phyloP scores from a whole-genome alignment of 2,888 invertebrate genomes.

The Hemithea aestivaria region DNA sequence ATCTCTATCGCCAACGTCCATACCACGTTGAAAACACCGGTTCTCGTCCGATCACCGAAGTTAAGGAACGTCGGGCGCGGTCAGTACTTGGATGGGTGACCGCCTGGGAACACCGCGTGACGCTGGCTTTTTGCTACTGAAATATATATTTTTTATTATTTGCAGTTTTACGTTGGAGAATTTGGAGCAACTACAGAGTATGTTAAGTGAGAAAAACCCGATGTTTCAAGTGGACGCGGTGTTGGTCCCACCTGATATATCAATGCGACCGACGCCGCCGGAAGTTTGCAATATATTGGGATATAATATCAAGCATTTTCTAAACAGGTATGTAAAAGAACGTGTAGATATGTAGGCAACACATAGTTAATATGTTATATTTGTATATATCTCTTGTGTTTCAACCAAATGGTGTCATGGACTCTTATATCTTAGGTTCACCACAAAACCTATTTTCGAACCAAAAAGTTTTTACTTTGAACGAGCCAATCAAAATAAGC shows the following conservation, averaged over 20 bases:
- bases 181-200: constrained; percentile 82
- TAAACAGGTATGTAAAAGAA: constrained; percentile 79
- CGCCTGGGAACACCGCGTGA: constrained; percentile 55
- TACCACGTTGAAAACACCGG: constrained; percentile 36
- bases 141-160: not conserved
- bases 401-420: no score
- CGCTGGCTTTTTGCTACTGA: constrained; percentile 50
- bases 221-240: constrained; percentile 90
- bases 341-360: not conserved
- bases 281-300: constrained; percentile 89
- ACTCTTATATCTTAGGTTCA: no score
- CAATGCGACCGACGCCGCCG: constrained; percentile 84
- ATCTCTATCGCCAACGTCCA: constrained; percentile 21
- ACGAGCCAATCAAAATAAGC: no score
- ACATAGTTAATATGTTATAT: no score
- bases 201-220: constrained; percentile 75
- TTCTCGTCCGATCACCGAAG: constrained; percentile 73
- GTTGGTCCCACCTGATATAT: constrained; percentile 86
- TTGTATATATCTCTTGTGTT: no score
- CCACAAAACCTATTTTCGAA: no score
- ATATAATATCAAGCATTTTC: constrained; percentile 85
- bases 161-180: constrained; percentile 83
- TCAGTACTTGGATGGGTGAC: constrained; percentile 61
- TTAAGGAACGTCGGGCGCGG: constrained; percentile 69
- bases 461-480: no score